Evolutionary conservation across 2,888 invertebrate species (phyloP), one percentile per base, ranked within the genome.

Genomic region (Nipponacmea schrenckii): DNA sequence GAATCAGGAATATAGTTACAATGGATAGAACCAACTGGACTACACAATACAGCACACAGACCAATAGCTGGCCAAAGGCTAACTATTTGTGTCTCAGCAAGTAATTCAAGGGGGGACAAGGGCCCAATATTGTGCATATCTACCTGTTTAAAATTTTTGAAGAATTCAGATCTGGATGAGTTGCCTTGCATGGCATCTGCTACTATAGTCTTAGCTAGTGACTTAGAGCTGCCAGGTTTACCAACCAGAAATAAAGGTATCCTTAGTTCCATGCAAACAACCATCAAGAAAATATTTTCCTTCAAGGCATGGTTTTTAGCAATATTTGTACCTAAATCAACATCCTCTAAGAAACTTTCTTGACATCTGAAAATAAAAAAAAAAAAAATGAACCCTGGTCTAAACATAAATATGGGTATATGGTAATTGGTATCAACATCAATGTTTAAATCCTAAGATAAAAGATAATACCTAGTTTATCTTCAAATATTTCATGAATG

Each of bases 211-310:
- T 86, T 88, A 15, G 88, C 86, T 62, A 88, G 79, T 20, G 88
- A 88, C 73, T 88, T 88, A 31, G 86, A 87, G 73, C 86, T 87
- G 26, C 88, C 88, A 17, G 88, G 88, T 75, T 88, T 88, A 17
- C 88, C 88, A 10, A 88, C 86, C 64, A 88, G 79, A 74, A 88
- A 88, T 62, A 88, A 79, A 4, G 88, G 87, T 15, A 88, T 86
- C 26, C 87, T 74, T 24, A 87, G 79, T 70, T 87, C 86, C 46
- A 87, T 86, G 75, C 87, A 87, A n/a, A 86, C 81, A 45, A 86
- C 82, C 86, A 88, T 87, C 85, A 88, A 85, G 67, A 87, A 88
- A 24, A 88, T 78, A 73, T 88, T 88, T 75, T 88, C 88, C 67
- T 83, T 85, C 69, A 88, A 77, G 7, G 88, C 88, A 69, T 81